Evolutionary conservation across 1,140 invertebrate genomes (phyloP), one percentile per base, ranked within the genome.

Genomic region (Copidosoma floridanum): DNA sequence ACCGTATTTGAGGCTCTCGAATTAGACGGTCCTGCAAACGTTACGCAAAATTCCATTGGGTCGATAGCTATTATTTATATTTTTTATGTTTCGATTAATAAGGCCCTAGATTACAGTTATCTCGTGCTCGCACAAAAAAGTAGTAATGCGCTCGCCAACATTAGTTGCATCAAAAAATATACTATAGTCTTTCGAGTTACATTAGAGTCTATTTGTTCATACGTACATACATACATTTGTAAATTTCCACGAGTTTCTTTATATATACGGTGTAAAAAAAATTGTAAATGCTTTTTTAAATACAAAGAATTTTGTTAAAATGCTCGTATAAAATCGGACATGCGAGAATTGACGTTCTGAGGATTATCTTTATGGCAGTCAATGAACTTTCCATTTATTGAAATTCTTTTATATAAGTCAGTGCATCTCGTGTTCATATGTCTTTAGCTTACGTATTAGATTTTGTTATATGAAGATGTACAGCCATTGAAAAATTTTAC

Each of bases 161-260:
- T 62, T 65, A 56, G 55, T 53, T 58, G 64, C 65, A 67, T 71
- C 63, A 65, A 70, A 71, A 72, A 69, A 69, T 72, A 72, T 64
- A 66, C 52, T 62, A n/a, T n/a, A 69, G 63, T 58, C 61, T 65
- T 64, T 65, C 52, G 29, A 57, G 43, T 65, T 57, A n/a, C n/a
- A 37, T 61, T 51, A 63, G n/a, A n/a, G 46, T 61, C 52, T 61
- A 56, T 61, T 61, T 52, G 38, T 55, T 55, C 51, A 38, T 44
- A 37, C 27, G 40, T 50, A 8, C 32, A 11, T 57, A 7, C 32
- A 48, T 40, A n/a, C n/a, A n/a, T n/a, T n/a, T n/a, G n/a, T n/a
- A n/a, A n/a, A n/a, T 52, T 37, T 35, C 38, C 24, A 21, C 50
- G n/a, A n/a, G n/a, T 23, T 54, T 6, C n/a, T 53, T 40, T 47